These are phyloP conservation scores for Callionymus lyra DNA, from an alignment of 2,113 vertebrate genomes.

Conservation along the genomic window DNA sequence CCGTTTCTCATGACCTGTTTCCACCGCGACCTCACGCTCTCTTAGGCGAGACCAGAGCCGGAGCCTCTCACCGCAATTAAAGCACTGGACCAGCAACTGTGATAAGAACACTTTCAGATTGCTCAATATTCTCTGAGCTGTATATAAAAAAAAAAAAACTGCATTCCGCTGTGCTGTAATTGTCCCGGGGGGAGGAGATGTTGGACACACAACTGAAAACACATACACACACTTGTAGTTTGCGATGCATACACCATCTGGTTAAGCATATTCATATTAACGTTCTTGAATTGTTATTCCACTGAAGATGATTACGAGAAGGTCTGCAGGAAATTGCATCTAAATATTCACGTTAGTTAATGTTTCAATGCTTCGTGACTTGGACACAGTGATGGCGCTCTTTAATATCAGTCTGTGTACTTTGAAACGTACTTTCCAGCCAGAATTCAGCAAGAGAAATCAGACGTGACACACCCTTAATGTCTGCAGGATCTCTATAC, in stretches of 20 bases:
- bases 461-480: too few species aligned
- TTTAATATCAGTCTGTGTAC: too few species aligned
- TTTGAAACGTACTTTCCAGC: too few species aligned
- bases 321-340: too few species aligned
- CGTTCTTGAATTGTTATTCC: too few species aligned
- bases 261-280: constrained; percentile 2
- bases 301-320: too few species aligned
- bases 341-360: too few species aligned
- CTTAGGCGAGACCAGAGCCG: constrained; percentile 24
- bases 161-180: constrained; percentile 37
- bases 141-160: constrained; percentile 29
- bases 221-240: constrained; percentile 8
- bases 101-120: constrained; percentile 49
- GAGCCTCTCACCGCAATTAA: constrained; percentile 45
- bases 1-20: constrained; percentile 33
- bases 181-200: constrained; percentile 32
- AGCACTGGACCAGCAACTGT: constrained; percentile 36
- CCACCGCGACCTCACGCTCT: constrained; percentile 5
- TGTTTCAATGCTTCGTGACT: too few species aligned
- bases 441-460: too few species aligned
- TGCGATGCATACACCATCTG: background rate
- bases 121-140: constrained; percentile 36
- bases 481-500: too few species aligned
- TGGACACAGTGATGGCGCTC: too few species aligned
- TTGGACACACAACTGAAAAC: constrained; percentile 29